Conservation (phyloP, 2,797 vertebrate genomes). For the Ambastaia sidthimunki region DNA sequence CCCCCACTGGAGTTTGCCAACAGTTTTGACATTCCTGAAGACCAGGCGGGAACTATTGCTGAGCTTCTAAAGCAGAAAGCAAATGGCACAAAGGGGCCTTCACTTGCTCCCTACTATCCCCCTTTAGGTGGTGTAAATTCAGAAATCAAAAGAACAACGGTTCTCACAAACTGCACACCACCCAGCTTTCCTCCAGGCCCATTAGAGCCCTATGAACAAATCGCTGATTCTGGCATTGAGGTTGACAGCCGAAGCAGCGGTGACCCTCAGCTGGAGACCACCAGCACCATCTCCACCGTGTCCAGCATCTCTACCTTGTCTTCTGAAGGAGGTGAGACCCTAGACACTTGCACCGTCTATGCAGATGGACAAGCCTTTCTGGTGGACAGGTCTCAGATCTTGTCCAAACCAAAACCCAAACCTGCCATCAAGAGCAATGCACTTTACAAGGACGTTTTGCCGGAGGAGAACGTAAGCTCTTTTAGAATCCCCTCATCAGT, state of each 20-base stretch:
- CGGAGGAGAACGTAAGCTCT: constrained; percentile 81
- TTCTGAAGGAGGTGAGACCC: constrained; percentile 85
- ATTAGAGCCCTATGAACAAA: constrained; percentile 84
- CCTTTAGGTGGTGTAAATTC: constrained; percentile 51
- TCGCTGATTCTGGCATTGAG: constrained; percentile 89
- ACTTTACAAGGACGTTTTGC: constrained; percentile 84
- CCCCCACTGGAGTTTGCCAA: constrained; percentile 90
- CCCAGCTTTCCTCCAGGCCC: constrained; percentile 82
- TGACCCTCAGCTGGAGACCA: constrained; percentile 89
- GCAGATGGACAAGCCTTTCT: constrained; percentile 89
- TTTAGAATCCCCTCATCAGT: constrained; percentile 79
- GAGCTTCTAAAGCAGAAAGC: constrained; percentile 80
- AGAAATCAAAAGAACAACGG: constrained; percentile 78
- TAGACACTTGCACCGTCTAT: constrained; percentile 90
- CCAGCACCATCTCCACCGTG: constrained; percentile 91
- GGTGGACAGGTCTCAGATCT: constrained; percentile 86
- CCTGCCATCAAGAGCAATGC: constrained; percentile 78
- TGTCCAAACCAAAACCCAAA: constrained; percentile 89
- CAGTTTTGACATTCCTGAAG: constrained; percentile 89
- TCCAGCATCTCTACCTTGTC: constrained; percentile 92
- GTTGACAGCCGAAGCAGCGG: constrained; percentile 87
- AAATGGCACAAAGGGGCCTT: constrained; percentile 67
- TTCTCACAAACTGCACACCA: constrained; percentile 86
- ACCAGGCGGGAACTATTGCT: constrained; percentile 71
- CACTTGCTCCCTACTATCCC: constrained; percentile 69